Base-by-base conservation (phyloP, 2,113 vertebrate genomes). In the Phylloscopus whistleri region DNA sequence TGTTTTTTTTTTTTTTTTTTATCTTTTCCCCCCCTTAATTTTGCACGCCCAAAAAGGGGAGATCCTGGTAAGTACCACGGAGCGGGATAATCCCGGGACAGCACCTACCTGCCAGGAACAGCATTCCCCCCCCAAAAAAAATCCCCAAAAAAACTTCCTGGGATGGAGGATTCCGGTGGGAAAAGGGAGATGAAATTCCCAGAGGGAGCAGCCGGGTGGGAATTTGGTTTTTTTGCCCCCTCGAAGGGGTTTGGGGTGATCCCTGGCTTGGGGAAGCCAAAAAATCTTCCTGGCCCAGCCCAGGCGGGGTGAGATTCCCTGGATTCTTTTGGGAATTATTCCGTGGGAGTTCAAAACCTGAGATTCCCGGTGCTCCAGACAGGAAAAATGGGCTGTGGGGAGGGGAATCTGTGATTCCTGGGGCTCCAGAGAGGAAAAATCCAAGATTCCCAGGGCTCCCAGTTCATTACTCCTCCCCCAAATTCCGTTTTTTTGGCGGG, bases 11-110 rank as follows among this genome's bases (percentile, higher is more conserved):
- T n/a, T 5, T 22, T 39, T 33, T 33, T n/a, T 3, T 15, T 41
- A 41, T 24, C 55, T n/a, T 19, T 55, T 30, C 16, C 2, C 30
- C 62, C 83, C 62, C 17, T 59, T 86, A 59, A 68, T 67, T 52
- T 60, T 77, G 84, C 46, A 1, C 16, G 6, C 53, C 72, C 63
- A 11, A 59, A 86, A 59, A 86, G 84, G 84, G 72, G 84, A 86
- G 84, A 86, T 86, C 73, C 73, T 86, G 84, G 84, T 86, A 77
- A 86, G 84, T 86, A 86, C 84, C 72, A 21, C 53, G 44, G 83
- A n/a, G 43, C 51, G 60, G 60, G 43, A 33, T 2, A 6, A 41
- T 5, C 56, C 58, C 58, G 20, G 77, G 44, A 41, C 41, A 41
- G 41, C 41, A 41, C 73, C 73, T 60, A 41, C 73, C 73, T 60